Evolutionary conservation across 2,888 invertebrate species (phyloP), one percentile per base, ranked within the genome.

Genomic region (Incurvaria masculella): DNA sequence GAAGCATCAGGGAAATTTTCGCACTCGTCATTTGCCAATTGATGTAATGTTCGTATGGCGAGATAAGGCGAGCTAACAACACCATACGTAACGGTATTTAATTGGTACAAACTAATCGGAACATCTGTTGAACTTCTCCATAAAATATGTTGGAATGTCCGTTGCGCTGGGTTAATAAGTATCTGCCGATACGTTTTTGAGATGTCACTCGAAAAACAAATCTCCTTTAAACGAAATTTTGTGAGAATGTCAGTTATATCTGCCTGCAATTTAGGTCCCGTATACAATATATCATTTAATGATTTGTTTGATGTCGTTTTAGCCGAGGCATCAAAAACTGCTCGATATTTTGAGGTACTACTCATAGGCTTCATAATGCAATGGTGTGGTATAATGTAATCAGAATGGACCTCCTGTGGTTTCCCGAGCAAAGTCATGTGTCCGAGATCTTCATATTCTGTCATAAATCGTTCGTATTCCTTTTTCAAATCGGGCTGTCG

Each of bases 401-500:
- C n/a, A n/a, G 20, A 8, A 18, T 17, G 11, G 23, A 21, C 4
- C 10, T 42, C 18, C 27, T 42, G 38, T 41, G 18, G 3, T 18
- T 4, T n/a, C 41, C 4, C 8, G 4, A 16, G 10, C 17, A 10
- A 6, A 33, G 44, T 42, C 38, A 54, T 57, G 46, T 55, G 53
- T 1, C 51, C 49, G 19, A 57, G 40, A 23, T 39, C n/a, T 48
- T 47, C 21, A 46, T 55, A 54, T 49, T 54, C 53, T 4, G 18
- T 2, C 41, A 55, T 48, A 21, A 54, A 53, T 1, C 42, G 19
- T 10, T 40, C 16, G 39, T 53, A 53, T 3, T 6, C 41, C 10
- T 11, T 21, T 20, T 43, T n/a, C 4, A 21, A 33, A 19, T 21
- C n/a, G 4, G 45, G 2, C 14, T 45, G 20, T 18, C 39, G 38